Percentiles rank a stretch among this genome's conserved stretches.
Evolutionary conservation across 2,113 vertebrate genomes (phyloP).

Genomic region (Xyrauchen texanus): DNA sequence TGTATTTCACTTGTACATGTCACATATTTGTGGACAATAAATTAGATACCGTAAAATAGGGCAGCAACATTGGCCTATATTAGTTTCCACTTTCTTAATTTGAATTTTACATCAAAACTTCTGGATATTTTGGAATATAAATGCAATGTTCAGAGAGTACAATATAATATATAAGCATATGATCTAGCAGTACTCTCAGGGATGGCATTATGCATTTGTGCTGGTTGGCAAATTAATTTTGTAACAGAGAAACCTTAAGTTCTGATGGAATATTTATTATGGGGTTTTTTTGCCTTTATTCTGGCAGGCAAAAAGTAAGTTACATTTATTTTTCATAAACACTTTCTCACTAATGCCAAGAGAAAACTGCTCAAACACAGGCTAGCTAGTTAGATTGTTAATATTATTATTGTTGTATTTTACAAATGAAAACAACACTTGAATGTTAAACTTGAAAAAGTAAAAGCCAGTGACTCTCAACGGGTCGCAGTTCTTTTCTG

Average conservation of each 20-base stretch:
- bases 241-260: no score
- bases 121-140: no score
- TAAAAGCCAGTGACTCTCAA: no score
- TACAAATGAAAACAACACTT: no score
- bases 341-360: neutral
- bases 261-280: neutral
- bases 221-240: neutral
- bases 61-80: neutral
- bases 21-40: neutral
- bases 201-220: no score
- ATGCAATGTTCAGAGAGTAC: neutral
- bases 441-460: no score
- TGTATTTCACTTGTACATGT: neutral
- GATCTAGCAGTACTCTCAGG: neutral
- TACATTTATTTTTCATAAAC: constrained; percentile 6
- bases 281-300: neutral
- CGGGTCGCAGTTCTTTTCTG: no score
- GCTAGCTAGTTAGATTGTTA: no score
- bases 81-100: neutral
- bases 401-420: no score
- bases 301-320: neutral
- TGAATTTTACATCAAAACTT: no score
- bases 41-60: neutral
- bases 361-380: neutral
- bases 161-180: neutral